Conservation (phyloP, 2,113 vertebrate genomes). For the Istiophorus platypterus region DNA sequence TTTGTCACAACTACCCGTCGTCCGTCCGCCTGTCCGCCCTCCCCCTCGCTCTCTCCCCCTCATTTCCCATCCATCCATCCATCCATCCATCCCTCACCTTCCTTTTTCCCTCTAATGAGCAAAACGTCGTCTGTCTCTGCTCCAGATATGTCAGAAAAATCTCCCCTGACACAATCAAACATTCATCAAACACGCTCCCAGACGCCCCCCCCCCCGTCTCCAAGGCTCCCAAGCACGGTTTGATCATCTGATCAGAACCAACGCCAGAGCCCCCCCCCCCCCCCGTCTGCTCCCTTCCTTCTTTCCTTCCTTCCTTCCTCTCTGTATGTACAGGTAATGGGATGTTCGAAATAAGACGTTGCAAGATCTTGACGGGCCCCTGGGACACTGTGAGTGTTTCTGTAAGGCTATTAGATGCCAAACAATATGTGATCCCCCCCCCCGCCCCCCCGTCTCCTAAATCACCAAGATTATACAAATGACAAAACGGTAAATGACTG, state of each 20-base stretch:
- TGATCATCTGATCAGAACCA: conserved; percentile 55
- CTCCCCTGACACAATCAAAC: conserved; percentile 72
- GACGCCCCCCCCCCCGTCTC: conserved; percentile 27
- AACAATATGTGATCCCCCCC: neutral
- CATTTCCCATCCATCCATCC: conserved; percentile 16
- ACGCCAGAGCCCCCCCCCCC: neutral
- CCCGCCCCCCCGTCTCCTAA: neutral
- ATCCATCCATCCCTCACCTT: conserved; percentile 64
- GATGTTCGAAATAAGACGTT: conserved; percentile 15
- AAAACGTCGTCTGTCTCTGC: conserved; percentile 62
- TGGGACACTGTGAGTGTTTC: neutral
- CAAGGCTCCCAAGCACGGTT: conserved; percentile 40
- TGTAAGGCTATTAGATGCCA: neutral
- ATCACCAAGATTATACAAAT: neutral
- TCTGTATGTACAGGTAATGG: neutral
- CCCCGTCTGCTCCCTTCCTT: too few species aligned
- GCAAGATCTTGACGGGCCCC: too few species aligned
- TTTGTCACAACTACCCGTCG: conserved; percentile 17
- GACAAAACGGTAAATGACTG: too few species aligned
- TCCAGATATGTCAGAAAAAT: conserved; percentile 78
- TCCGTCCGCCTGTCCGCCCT: neutral
- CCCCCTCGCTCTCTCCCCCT: too few species aligned
- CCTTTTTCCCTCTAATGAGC: conserved; percentile 69
- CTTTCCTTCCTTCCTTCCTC: neutral
- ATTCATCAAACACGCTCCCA: conserved; percentile 63